Conservation (phyloP, 2,797 vertebrate species). For the Lagodon rhomboides region DNA sequence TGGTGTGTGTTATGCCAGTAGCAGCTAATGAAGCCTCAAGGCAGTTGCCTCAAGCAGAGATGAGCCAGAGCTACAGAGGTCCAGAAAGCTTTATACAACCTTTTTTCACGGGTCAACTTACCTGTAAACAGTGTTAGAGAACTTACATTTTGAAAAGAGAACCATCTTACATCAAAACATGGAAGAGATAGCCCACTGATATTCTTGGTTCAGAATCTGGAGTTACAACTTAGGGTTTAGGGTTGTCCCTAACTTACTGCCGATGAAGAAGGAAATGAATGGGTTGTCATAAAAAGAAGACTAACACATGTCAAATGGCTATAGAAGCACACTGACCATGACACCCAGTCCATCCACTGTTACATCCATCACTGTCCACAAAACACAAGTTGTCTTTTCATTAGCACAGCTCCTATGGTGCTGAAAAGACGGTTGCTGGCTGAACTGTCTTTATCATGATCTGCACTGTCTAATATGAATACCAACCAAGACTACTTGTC, state of each 20-base stretch:
- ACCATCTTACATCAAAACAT: background rate
- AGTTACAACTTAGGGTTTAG: background rate
- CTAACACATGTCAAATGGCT: background rate
- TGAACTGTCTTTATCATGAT: background rate
- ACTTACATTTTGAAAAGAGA: too few relatives aligned
- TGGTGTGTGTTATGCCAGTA: too few relatives aligned
- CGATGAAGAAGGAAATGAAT: background rate
- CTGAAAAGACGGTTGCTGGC: slow-evolving; percentile 15
- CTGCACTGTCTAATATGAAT: background rate
- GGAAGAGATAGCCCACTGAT: background rate
- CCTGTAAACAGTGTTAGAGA: too few relatives aligned
- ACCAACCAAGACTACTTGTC: background rate
- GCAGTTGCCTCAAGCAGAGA: too few relatives aligned
- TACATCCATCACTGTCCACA: background rate
- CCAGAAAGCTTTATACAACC: background rate
- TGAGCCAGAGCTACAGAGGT: too few relatives aligned
- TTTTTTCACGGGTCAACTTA: background rate
- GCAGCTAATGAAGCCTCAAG: too few relatives aligned
- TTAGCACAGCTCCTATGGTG: slow-evolving; percentile 2
- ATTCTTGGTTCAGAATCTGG: background rate
- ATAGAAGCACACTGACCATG: background rate
- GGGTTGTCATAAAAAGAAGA: background rate
- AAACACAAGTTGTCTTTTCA: background rate
- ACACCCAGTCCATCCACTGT: background rate
- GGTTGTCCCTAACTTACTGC: background rate